Percentiles rank a stretch among this genome's conserved stretches.
phyloP scores from a whole-genome alignment of 1,140 invertebrate genomes.

The Bradysia coprophila region DNA sequence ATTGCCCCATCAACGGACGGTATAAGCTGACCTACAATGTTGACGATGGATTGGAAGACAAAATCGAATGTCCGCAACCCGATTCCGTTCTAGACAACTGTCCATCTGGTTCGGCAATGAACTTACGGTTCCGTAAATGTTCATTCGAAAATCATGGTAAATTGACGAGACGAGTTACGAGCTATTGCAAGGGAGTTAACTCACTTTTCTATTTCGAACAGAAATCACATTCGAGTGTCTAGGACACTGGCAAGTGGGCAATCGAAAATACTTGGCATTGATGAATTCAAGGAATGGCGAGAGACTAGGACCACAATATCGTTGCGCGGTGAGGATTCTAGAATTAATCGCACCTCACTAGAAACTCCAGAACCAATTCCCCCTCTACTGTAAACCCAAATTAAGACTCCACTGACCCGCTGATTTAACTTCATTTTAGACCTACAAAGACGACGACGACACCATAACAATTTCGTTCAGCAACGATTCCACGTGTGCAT shows the following conservation, averaged over 20 bases:
- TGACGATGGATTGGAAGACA: constrained; percentile 29
- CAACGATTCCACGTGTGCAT: constrained; percentile 44
- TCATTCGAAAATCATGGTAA: constrained; percentile 32
- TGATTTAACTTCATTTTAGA: too few relatives aligned
- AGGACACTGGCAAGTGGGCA: constrained; percentile 38
- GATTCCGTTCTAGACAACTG: constrained; percentile 41
- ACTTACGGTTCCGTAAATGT: constrained; percentile 34
- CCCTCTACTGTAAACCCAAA: not conserved
- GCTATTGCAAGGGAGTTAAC: too few relatives aligned
- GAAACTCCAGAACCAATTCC: not conserved
- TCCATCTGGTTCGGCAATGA: constrained; percentile 38
- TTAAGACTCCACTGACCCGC: not conserved
- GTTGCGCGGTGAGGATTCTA: constrained; percentile 38
- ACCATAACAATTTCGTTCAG: constrained; percentile 42
- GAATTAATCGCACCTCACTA: not conserved
- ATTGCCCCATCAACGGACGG: constrained; percentile 44
- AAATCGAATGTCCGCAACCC: constrained; percentile 30
- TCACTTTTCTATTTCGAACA: too few relatives aligned
- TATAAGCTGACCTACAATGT: constrained; percentile 40
- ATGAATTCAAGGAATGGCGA: constrained; percentile 27
- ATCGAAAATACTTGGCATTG: constrained; percentile 39
- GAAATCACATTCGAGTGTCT: constrained; percentile 47
- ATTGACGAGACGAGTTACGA: constrained; percentile 2
- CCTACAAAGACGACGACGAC: constrained; percentile 39
- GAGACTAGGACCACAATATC: constrained; percentile 34